These are phyloP conservation scores for Trachelipus rathkii DNA, from an alignment of 1,140 invertebrate species.

Conservation along the genomic window DNA sequence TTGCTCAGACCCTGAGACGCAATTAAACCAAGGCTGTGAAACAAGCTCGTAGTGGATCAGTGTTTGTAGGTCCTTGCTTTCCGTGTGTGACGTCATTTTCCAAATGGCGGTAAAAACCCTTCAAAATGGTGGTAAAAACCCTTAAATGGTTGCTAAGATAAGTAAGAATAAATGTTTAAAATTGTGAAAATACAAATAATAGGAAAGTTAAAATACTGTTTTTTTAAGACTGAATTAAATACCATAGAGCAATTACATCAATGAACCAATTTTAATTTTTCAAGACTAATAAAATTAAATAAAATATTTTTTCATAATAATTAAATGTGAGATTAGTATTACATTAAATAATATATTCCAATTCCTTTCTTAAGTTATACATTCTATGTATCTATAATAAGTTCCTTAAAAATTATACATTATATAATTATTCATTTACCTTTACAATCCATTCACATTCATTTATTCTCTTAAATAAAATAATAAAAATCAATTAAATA, in stretches of 20 bases:
- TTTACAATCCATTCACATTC: too few species aligned
- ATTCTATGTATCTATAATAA: background rate
- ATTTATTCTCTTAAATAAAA: background rate
- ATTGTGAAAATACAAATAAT: background rate
- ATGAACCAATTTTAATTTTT: too few species aligned
- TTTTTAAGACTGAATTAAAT: background rate
- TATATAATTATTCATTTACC: background rate
- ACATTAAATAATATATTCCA: too few species aligned
- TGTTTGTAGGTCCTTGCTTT: background rate
- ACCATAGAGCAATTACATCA: too few species aligned
- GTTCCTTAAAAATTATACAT: background rate
- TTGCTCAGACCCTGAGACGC: constrained; percentile 26
- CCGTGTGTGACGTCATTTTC: too few species aligned
- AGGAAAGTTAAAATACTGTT: background rate
- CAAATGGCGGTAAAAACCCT: background rate
- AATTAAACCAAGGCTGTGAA: constrained; percentile 14
- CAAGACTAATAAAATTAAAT: too few species aligned
- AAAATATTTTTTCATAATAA: too few species aligned
- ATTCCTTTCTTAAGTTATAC: background rate
- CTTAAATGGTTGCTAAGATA: background rate
- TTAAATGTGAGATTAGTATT: too few species aligned
- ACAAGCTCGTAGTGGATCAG: background rate
- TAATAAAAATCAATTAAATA: background rate
- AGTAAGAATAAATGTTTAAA: background rate
- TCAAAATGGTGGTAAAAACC: background rate